Conservation (phyloP, 1,140 invertebrate genomes). For the Luehdorfia chinensis region DNA sequence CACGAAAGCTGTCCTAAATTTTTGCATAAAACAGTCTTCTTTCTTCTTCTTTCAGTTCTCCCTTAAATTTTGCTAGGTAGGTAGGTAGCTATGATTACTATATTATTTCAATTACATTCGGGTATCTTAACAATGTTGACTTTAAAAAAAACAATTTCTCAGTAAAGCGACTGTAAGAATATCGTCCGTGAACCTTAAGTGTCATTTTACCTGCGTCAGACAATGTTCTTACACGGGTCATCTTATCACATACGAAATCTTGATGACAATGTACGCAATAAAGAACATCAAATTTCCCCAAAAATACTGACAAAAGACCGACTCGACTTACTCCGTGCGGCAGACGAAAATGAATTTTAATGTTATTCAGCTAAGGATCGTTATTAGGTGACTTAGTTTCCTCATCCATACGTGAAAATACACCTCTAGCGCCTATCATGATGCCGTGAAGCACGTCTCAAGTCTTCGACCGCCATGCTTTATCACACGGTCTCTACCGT, state of each 20-base stretch:
- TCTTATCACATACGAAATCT: slow-evolving; percentile 53
- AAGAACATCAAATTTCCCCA: slow-evolving; percentile 37
- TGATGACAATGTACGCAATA: slow-evolving; percentile 60
- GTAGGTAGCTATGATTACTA: too few species aligned
- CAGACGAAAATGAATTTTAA: slow-evolving; percentile 29
- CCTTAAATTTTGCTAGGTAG: too few species aligned
- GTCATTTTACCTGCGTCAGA: slow-evolving; percentile 42
- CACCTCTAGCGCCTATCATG: slow-evolving; percentile 51
- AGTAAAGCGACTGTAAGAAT: slow-evolving; percentile 37
- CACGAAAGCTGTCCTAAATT: too few species aligned
- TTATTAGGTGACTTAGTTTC: slow-evolving; percentile 12
- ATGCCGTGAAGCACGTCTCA: slow-evolving; percentile 60
- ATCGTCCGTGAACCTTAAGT: slow-evolving; percentile 39
- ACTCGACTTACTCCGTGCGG: too few species aligned
- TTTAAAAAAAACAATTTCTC: slow-evolving; percentile 31
- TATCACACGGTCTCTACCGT: slow-evolving; percentile 35
- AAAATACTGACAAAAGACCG: too few species aligned
- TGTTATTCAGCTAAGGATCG: slow-evolving; percentile 8
- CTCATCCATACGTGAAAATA: slow-evolving; percentile 36
- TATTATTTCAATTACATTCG: too few species aligned
- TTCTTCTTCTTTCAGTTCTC: too few species aligned
- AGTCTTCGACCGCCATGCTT: slow-evolving; percentile 26
- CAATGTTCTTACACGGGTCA: slow-evolving; percentile 36
- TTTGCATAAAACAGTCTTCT: too few species aligned
- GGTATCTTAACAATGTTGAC: too few species aligned